Percentiles rank a stretch among this genome's conserved stretches.
Evolutionary conservation across 2,888 invertebrate genomes (phyloP).

Genomic region (Orthosia gothica): DNA sequence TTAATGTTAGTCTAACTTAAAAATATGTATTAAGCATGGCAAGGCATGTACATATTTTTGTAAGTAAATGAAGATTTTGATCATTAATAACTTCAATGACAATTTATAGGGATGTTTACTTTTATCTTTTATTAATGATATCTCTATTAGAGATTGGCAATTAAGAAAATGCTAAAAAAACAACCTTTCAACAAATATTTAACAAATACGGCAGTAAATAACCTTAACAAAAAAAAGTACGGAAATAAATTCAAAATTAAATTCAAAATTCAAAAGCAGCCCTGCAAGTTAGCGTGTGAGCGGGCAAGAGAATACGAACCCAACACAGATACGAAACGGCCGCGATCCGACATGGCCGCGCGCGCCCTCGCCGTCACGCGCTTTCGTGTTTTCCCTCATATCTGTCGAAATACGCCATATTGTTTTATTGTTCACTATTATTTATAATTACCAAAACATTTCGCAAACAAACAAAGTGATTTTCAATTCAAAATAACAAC

Average conservation of each 20-base stretch:
- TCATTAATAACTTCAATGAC: no score
- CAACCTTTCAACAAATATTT: no score
- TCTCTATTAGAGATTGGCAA: background rate
- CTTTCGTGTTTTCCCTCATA: constrained; percentile 85
- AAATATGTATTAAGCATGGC: no score
- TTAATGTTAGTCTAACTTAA: no score
- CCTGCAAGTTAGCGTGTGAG: constrained; percentile 85
- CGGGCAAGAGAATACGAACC: constrained; percentile 84
- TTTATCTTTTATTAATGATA: background rate
- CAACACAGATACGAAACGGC: constrained; percentile 84
- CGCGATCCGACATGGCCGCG: constrained; percentile 83
- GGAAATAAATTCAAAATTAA: constrained; percentile 50
- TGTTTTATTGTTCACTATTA: constrained; percentile 82
- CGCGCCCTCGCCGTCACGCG: constrained; percentile 72
- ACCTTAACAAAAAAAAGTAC: background rate
- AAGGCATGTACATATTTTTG: no score
- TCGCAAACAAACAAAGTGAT: constrained; percentile 50
- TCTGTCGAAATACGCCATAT: constrained; percentile 88
- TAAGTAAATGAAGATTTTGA: no score
- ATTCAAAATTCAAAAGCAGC: constrained; percentile 71
- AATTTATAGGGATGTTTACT: no score
- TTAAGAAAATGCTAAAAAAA: background rate
- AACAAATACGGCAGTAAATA: background rate
- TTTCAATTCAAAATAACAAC: constrained; percentile 35
- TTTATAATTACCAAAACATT: constrained; percentile 71